phyloP scores from a whole-genome alignment of 1,140 invertebrate species.

The Sarcophaga peregrina region DNA sequence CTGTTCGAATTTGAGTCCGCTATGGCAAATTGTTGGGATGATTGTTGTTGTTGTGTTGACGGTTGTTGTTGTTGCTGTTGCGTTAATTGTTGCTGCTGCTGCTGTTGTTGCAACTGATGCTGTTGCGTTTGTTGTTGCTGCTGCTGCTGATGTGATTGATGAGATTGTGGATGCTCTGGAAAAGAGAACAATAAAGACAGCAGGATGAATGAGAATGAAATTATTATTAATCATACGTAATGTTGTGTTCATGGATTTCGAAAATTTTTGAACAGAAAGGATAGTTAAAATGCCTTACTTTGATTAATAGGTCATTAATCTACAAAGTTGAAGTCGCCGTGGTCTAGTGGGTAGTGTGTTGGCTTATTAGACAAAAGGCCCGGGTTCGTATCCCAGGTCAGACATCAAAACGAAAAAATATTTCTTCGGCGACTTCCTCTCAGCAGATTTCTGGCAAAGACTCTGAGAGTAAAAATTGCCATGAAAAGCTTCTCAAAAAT shows the following conservation, averaged over 20 bases:
- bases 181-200: neutral
- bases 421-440: no score
- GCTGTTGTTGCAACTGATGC: neutral
- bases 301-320: no score
- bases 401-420: no score
- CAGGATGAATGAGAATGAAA: neutral
- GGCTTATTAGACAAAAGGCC: no score
- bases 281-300: no score
- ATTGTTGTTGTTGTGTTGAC: neutral
- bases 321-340: no score
- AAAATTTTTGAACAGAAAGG: no score
- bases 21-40: slow-evolving; percentile 74
- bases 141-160: neutral
- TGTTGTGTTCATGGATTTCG: neutral
- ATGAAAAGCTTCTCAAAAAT: no score
- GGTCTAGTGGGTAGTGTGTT: no score
- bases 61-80: slow-evolving; percentile 4
- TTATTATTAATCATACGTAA: neutral
- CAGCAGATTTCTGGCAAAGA: no score
- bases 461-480: no score
- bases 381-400: no score
- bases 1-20: slow-evolving; percentile 79
- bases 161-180: slow-evolving; percentile 28
- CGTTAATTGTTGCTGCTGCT: neutral
- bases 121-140: neutral